These are phyloP conservation scores for Tenthredo notha DNA, from an alignment of 2,888 invertebrate species.

Conservation along the genomic window DNA sequence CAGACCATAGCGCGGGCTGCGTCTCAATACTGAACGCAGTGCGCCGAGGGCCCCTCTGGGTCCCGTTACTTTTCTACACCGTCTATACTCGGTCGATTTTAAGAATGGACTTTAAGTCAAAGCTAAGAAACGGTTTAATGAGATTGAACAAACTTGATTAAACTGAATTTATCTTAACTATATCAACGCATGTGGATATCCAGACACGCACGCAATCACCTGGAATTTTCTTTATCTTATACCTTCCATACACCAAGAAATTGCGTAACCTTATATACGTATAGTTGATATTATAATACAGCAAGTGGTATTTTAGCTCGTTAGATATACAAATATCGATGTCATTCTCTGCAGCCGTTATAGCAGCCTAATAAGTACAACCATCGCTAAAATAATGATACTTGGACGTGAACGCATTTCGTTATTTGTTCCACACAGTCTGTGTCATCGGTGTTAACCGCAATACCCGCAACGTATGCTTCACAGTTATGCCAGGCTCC, in stretches of 20 bases:
- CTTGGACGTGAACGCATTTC: slow-evolving; percentile 37
- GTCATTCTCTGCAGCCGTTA: slow-evolving; percentile 7
- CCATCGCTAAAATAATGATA: background rate
- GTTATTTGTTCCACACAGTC: background rate
- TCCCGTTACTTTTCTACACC: slow-evolving; percentile 44
- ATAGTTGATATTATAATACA: background rate
- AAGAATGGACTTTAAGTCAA: slow-evolving; percentile 4
- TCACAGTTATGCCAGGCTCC: slow-evolving; percentile 9
- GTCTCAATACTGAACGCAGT: slow-evolving; percentile 56
- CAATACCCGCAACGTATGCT: background rate
- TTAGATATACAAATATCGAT: background rate
- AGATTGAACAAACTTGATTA: background rate
- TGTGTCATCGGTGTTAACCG: background rate
- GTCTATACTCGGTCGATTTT: slow-evolving; percentile 50
- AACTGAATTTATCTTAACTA: background rate
- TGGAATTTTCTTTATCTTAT: slow-evolving; percentile 15
- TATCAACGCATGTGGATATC: background rate
- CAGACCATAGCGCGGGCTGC: slow-evolving; percentile 59
- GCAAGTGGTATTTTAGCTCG: background rate
- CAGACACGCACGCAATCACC: background rate
- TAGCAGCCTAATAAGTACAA: slow-evolving; percentile 19
- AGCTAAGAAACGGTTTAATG: slow-evolving; percentile 9
- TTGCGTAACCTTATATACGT: background rate
- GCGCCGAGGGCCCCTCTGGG: slow-evolving; percentile 52
- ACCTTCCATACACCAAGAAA: background rate